phyloP scores from a whole-genome alignment of 2,888 invertebrate genomes.

The Anaspis maculata region DNA sequence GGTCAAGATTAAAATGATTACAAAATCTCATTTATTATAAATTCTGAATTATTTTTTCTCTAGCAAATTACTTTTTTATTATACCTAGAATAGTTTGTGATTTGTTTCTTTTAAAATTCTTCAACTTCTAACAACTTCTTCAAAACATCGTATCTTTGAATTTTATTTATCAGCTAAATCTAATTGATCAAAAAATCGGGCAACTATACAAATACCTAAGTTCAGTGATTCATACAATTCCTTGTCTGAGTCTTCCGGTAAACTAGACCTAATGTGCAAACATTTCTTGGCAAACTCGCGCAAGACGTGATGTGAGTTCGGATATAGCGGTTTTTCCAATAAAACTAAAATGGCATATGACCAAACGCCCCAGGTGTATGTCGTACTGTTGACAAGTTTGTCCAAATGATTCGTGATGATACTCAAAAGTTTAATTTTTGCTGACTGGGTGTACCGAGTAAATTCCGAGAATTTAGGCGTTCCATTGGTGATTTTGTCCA shows the following conservation, averaged over 20 bases:
- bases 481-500: slow-evolving; percentile 16
- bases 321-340: slow-evolving; percentile 53
- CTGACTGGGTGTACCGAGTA: slow-evolving; percentile 22
- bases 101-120: too few relatives aligned
- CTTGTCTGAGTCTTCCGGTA: slow-evolving; percentile 34
- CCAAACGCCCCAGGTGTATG: slow-evolving; percentile 52
- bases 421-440: slow-evolving; percentile 28
- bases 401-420: slow-evolving; percentile 24
- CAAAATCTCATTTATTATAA: too few relatives aligned
- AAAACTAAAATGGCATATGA: slow-evolving; percentile 52
- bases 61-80: too few relatives aligned
- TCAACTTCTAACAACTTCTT: too few relatives aligned
- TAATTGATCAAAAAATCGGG: slow-evolving; percentile 64
- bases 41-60: too few relatives aligned
- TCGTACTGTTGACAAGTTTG: slow-evolving; percentile 22
- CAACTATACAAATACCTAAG: slow-evolving; percentile 66
- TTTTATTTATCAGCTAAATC: slow-evolving; percentile 68
- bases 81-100: too few relatives aligned
- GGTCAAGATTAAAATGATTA: too few relatives aligned
- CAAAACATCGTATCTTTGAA: too few relatives aligned
- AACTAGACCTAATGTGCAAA: slow-evolving; percentile 32
- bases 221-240: slow-evolving; percentile 51
- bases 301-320: slow-evolving; percentile 50
- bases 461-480: slow-evolving; percentile 27
- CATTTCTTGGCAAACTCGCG: slow-evolving; percentile 51